Conservation (phyloP, 2,113 vertebrate species). For the Eulemur rufifrons region DNA sequence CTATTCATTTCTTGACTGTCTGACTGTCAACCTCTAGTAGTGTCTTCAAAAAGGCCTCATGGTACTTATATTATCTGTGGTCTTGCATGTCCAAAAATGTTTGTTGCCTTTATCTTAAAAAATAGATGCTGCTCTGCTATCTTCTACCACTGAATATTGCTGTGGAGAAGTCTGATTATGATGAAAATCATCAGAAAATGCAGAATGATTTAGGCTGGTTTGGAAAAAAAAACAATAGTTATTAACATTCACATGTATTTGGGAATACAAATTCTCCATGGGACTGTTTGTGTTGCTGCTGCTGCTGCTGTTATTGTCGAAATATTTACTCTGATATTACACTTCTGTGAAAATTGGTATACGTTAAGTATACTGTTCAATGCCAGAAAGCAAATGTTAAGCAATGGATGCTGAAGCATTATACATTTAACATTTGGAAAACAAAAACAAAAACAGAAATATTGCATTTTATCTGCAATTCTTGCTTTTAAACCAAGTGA, state of each 20-base stretch:
- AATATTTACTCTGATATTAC: not conserved
- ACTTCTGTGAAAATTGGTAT: not conserved
- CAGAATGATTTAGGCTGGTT: not conserved
- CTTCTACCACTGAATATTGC: not conserved
- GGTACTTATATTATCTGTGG: not conserved
- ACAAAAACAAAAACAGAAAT: not conserved
- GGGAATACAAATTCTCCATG: not conserved
- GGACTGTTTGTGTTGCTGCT: not conserved
- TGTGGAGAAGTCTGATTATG: not conserved
- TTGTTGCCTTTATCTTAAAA: not conserved
- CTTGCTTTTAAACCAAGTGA: not conserved
- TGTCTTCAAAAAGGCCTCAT: not conserved
- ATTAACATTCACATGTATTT: not conserved
- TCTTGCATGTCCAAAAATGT: not conserved
- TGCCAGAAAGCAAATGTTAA: constrained; percentile 20
- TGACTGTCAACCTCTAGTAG: not conserved
- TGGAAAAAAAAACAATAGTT: not conserved
- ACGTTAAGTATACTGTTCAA: constrained; percentile 2
- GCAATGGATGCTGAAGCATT: not conserved
- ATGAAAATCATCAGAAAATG: not conserved
- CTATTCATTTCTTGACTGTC: not conserved
- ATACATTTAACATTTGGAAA: not conserved
- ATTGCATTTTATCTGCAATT: not conserved
- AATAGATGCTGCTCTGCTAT: not conserved
- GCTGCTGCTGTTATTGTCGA: not conserved